phyloP scores from a whole-genome alignment of 2,888 invertebrate species.

The Limnephilus marmoratus region DNA sequence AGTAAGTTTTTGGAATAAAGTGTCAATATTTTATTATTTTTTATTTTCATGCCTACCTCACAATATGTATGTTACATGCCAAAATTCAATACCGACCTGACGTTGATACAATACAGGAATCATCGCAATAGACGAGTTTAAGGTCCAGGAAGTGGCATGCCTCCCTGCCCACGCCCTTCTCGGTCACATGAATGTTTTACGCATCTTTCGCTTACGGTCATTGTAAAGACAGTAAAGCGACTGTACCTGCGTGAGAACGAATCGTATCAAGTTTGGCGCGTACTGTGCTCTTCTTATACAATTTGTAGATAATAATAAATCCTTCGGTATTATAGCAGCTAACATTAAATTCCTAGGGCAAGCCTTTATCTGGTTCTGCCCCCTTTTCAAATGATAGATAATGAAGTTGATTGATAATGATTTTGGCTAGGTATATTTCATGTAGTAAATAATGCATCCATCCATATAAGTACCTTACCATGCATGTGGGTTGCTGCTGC shows the following conservation, averaged over 20 bases:
- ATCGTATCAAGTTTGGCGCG: no score
- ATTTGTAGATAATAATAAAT: not conserved
- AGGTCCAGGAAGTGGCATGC: no score
- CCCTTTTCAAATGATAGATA: not conserved
- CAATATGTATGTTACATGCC: not conserved
- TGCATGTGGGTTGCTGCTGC: not conserved
- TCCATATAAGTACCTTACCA: not conserved
- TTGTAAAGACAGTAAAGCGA: no score
- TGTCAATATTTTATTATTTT: not conserved
- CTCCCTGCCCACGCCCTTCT: no score
- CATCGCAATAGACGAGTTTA: no score
- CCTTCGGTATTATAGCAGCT: not conserved
- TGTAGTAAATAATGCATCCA: not conserved
- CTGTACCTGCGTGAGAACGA: no score
- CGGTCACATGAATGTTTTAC: no score
- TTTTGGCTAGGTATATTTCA: not conserved
- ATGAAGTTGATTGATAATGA: not conserved
- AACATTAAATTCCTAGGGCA: not conserved
- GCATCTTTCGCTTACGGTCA: no score
- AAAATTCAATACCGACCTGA: no score
- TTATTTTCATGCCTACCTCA: not conserved
- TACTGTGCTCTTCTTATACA: not conserved
- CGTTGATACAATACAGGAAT: no score
- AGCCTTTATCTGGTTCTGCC: not conserved
- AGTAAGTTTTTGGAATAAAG: slow-evolving; percentile 16